Base-by-base conservation (phyloP, 2,888 invertebrate species). In the Ectropis crepuscularia region DNA sequence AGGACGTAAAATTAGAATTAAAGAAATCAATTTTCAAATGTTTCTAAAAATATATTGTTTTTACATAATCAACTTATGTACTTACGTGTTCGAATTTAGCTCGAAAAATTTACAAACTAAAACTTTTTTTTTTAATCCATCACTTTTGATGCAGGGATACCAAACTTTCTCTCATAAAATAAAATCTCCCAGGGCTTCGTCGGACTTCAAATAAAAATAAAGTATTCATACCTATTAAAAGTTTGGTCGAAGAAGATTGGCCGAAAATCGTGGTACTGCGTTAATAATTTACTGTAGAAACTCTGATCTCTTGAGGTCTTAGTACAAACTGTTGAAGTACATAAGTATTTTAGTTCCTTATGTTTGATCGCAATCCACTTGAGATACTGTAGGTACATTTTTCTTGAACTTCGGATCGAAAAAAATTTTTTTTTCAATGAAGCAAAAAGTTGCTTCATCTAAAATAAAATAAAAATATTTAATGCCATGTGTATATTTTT, bases 211-310 rank as follows among this genome's bases (percentile, higher is more conserved):
- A 59, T 71, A 70, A 71, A 72, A 71, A 74, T 74, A 70, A 74
- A 74, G 65, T 69, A 74, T 74, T 75, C 61, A 72, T 65, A 71
- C 69, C 67, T 74, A 75, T 75, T 75, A 73, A 77, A 73, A 77
- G 72, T 77, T 76, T 57, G 53, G 67, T 65, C 63, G 66, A 70
- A 70, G 67, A 73, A 76, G 69, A 72, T 73, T 68, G 69, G 72
- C 67, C 57, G 69, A 74, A 63, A 73, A 71, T 74, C 72, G 67
- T 64, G 68, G 72, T 75, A 72, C 73, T 74, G 66, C 65, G 62
- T 71, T 71, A 71, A 64, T 73, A 72, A 73, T 74, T 77, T 71
- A 70, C 53, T 63, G 58, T 53, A 50, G 54, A 51, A 61, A 50
- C 61, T 70, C 68, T 73, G 69, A 71, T 67, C 72, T 68, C 65